Evolutionary conservation across 2,888 invertebrate species (phyloP).

Genomic region (Drosophila birchii): DNA sequence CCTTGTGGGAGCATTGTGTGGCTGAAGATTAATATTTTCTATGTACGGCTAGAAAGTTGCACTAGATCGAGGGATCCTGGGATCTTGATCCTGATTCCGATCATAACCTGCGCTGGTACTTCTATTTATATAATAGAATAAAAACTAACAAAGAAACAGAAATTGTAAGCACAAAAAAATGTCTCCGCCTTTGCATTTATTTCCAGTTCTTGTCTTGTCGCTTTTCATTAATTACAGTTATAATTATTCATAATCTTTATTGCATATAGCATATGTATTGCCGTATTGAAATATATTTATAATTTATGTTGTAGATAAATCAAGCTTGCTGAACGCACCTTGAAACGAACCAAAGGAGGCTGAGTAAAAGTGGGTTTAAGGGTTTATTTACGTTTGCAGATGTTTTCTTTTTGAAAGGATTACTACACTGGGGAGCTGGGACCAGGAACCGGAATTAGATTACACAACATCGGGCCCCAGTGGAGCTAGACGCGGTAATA

Average conservation of each 20-base stretch:
- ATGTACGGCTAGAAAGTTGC: too few relatives aligned
- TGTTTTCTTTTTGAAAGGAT: background rate
- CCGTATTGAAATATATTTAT: constrained; percentile 29
- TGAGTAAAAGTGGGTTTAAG: background rate
- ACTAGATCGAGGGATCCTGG: too few relatives aligned
- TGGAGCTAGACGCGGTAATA: background rate
- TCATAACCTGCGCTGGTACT: too few relatives aligned
- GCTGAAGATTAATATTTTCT: too few relatives aligned
- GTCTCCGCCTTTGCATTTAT: constrained; percentile 31
- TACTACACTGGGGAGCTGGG: too few relatives aligned
- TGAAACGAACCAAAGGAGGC: constrained; percentile 22
- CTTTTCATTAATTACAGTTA: constrained; percentile 31
- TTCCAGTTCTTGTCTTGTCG: constrained; percentile 20
- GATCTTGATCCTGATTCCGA: too few relatives aligned
- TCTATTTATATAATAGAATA: too few relatives aligned
- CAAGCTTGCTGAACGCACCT: constrained; percentile 24
- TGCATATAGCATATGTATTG: constrained; percentile 34
- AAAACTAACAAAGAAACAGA: too few relatives aligned
- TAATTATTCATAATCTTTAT: constrained; percentile 37
- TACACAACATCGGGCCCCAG: constrained; percentile 61
- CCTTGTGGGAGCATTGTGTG: too few relatives aligned
- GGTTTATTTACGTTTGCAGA: constrained; percentile 8
- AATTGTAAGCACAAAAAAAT: constrained; percentile 38
- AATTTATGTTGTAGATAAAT: constrained; percentile 39
- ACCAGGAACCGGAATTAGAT: background rate